Conservation (phyloP, 1,140 invertebrate genomes). For the Hyphantria cunea region DNA sequence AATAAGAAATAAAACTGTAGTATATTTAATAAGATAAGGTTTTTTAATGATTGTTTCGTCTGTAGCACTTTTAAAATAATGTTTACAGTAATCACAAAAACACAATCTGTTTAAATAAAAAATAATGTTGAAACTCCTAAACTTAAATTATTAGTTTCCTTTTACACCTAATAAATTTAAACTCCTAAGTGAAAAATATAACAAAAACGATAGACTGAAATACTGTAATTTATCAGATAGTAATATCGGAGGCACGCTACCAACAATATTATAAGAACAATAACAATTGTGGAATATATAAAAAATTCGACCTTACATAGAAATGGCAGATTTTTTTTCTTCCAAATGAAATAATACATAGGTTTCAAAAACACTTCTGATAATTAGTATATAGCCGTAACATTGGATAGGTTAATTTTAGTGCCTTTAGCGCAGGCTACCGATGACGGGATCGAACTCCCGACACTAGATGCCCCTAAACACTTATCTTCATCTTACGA, state of each 20-base stretch:
- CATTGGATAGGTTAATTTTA: constrained; percentile 37
- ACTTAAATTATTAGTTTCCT: constrained; percentile 49
- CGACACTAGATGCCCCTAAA: neutral
- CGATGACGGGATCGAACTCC: neutral
- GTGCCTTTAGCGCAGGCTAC: constrained; percentile 39
- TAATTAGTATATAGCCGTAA: constrained; percentile 42
- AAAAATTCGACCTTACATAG: constrained; percentile 58
- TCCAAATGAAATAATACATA: constrained; percentile 25
- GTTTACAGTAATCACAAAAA: constrained; percentile 72
- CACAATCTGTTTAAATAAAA: constrained; percentile 56
- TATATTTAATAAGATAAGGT: constrained; percentile 67
- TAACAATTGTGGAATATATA: constrained; percentile 68
- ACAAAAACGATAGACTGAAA: constrained; percentile 64
- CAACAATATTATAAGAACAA: constrained; percentile 57
- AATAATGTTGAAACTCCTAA: constrained; percentile 56
- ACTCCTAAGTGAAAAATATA: constrained; percentile 65
- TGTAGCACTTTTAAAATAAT: constrained; percentile 76
- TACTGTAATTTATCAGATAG: constrained; percentile 50
- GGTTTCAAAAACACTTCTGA: constrained; percentile 43
- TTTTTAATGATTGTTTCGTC: constrained; percentile 77
- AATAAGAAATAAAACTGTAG: constrained; percentile 10
- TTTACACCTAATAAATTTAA: constrained; percentile 65
- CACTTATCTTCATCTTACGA: constrained; percentile 57
- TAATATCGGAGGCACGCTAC: constrained; percentile 54
- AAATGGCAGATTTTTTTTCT: constrained; percentile 29